Evolutionary conservation across 2,797 vertebrate species (phyloP).

Genomic region (Dicrostonyx torquatus): DNA sequence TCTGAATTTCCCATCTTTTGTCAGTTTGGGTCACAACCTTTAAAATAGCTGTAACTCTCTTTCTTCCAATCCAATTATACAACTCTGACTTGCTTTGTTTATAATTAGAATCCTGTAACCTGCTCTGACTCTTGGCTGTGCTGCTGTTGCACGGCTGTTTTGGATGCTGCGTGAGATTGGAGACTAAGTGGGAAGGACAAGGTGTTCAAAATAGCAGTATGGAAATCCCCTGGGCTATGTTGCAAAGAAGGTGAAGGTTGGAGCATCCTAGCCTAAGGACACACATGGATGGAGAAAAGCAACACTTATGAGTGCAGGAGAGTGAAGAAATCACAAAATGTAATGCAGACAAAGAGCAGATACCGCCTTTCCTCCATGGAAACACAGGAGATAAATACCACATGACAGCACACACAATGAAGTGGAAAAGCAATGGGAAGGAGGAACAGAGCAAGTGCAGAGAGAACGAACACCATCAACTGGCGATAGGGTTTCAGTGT

Average conservation of each 20-base stretch:
- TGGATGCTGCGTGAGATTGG: background rate
- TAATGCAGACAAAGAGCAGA: background rate
- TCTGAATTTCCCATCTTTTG: conserved; percentile 53
- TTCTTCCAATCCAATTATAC: conserved; percentile 54
- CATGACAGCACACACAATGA: background rate
- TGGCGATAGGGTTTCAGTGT: background rate
- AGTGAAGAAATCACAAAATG: background rate
- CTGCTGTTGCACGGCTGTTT: background rate
- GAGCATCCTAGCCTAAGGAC: background rate
- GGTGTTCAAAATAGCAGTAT: background rate
- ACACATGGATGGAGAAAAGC: background rate
- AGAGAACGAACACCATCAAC: background rate
- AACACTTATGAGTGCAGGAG: background rate
- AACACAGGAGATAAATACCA: background rate
- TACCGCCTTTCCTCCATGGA: background rate
- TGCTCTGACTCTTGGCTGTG: conserved; percentile 38
- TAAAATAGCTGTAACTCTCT: conserved; percentile 62
- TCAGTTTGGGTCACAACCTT: conserved; percentile 61
- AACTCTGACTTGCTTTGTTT: conserved; percentile 64
- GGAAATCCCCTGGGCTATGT: background rate
- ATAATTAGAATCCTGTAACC: conserved; percentile 67
- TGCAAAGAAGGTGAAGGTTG: conserved; percentile 14
- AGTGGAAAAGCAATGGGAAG: rapidly evolving
- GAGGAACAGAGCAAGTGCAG: background rate
- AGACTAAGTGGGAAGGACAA: background rate